Percentiles rank a stretch among this genome's conserved stretches.
phyloP scores from a whole-genome alignment of 2,888 invertebrate species.

The Seira ritae region DNA sequence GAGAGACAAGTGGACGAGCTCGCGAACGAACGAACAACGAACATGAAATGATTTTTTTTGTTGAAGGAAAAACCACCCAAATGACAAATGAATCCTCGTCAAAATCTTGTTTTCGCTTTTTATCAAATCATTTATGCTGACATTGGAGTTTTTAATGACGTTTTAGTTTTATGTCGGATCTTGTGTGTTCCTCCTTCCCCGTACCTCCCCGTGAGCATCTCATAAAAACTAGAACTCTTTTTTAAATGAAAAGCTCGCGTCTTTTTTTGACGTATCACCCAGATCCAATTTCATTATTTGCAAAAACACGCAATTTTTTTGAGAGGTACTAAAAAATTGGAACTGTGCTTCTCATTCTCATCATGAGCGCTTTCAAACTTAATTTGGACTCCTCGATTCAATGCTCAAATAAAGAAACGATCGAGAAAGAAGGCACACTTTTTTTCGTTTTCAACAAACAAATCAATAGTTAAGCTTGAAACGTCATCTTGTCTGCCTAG shows the following conservation, averaged over 20 bases:
- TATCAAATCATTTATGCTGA: constrained; percentile 32
- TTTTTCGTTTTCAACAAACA: constrained; percentile 1
- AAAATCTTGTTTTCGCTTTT: constrained; percentile 46
- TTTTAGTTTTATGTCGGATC: constrained; percentile 19
- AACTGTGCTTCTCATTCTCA: background rate
- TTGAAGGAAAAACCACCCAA: constrained; percentile 12
- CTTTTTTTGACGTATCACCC: too few species aligned
- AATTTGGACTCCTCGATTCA: too few species aligned
- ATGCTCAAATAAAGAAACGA: background rate
- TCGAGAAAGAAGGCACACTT: constrained; percentile 41
- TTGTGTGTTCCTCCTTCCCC: too few species aligned
- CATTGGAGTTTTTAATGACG: constrained; percentile 40
- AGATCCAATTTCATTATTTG: too few species aligned
- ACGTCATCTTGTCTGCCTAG: background rate
- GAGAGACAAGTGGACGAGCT: too few species aligned
- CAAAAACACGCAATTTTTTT: too few species aligned
- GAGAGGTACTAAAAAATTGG: too few species aligned
- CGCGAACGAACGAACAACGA: too few species aligned
- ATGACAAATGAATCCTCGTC: constrained; percentile 60
- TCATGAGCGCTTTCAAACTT: background rate
- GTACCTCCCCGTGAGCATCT: too few species aligned
- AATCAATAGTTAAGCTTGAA: constrained; percentile 33
- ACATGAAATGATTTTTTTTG: too few species aligned
- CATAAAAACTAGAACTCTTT: too few species aligned
- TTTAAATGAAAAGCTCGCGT: too few species aligned